Base-by-base conservation (phyloP, 92 coral and sea anemone genomes). In the Heliopora coerulea region DNA sequence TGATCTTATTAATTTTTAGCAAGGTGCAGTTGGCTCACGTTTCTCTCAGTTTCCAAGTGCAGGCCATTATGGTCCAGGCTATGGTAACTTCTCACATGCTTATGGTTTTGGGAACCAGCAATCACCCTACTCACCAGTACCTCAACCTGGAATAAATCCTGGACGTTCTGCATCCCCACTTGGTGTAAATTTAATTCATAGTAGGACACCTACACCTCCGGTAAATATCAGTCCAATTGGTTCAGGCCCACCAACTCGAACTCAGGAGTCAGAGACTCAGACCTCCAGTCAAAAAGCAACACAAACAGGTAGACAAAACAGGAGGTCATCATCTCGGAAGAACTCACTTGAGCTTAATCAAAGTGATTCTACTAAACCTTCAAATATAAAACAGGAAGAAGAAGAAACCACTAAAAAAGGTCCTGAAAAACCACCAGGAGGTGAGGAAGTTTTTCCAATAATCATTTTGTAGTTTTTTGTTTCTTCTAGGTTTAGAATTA, bases 141-240 rank as follows among this genome's bases (percentile, higher is more conserved):
- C 77, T 54, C 75, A 50, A 8, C 77, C 77, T 32, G 77, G 77
- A 18, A 54, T 70, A 57, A 70, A 70, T 25, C 34, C 63, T 7
- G 77, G 77, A 12, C 77, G 63, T 50, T 39, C 62, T 28, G 64
- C 62, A 40, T 70, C 77, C 3, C 77, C 77, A 28, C 24, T 35
- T 21, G 77, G 63, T 15, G 63, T 70, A 20, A 83, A 84, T 0
- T 13, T 95, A 34, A 58, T 87, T 0, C 84, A 90, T 20, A 88
- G 90, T 73, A 83, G 78, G 37, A 88, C 99, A 8, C 99, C 99
- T 31, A 90, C 63, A 14, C 75, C 98, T 7, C 99, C 97, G 17
- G 87, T 87, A 61, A 85, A 84, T 33, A 83, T 88, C 25, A 40
- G 79, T 35, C 87, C 88, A 6, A 62, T 79, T 42, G 79, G 77